Evolutionary conservation across 2,888 invertebrate species (phyloP).

Genomic region (Xylocampa areola): DNA sequence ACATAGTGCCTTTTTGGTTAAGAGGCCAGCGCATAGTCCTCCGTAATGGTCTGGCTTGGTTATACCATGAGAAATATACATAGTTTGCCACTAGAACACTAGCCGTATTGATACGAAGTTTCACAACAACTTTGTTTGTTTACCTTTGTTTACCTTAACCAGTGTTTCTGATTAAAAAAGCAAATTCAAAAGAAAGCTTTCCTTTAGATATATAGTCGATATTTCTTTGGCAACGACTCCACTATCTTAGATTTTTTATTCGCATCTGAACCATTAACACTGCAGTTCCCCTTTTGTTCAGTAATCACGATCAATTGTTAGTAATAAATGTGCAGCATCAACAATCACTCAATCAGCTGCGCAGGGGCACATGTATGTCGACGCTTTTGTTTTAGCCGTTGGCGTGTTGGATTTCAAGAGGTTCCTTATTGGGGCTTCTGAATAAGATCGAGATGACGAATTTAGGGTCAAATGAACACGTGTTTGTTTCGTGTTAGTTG

Average conservation of each 20-base stretch:
- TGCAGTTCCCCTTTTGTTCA: constrained; percentile 62
- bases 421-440: constrained; percentile 42
- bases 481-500: constrained; percentile 5
- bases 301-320: constrained; percentile 81
- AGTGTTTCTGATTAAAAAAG: no score
- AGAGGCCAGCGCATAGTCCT: no score
- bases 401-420: constrained; percentile 60
- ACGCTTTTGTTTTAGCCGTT: constrained; percentile 63
- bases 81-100: no score
- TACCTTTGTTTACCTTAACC: no score
- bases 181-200: no score
- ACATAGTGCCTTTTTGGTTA: no score
- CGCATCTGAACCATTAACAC: constrained; percentile 57
- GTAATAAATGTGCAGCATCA: constrained; percentile 77
- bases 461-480: constrained; percentile 27
- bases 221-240: constrained; percentile 32
- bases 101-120: no score
- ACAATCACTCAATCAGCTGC: constrained; percentile 73
- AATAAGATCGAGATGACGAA: constrained; percentile 29
- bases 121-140: no score
- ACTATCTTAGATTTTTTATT: constrained; percentile 46
- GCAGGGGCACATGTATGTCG: constrained; percentile 58
- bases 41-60: no score
- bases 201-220: no score
- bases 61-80: no score